These are phyloP conservation scores for Phaonia tiefii DNA, from an alignment of 2,888 invertebrate species.

Conservation along the genomic window DNA sequence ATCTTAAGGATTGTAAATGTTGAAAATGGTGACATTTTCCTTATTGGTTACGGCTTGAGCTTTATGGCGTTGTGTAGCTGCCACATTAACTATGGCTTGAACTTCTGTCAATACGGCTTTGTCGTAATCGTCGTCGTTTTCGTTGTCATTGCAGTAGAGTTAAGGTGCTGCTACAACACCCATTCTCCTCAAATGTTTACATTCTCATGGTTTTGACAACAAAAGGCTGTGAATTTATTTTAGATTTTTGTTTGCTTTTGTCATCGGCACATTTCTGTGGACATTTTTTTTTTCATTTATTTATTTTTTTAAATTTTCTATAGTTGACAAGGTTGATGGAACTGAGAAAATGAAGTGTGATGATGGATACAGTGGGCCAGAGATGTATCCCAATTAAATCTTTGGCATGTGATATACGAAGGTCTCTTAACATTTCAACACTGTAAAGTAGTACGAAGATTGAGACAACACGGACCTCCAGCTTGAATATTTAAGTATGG, in stretches of 20 bases:
- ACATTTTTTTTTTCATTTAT: too few relatives aligned
- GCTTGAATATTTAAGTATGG: too few relatives aligned
- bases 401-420: too few relatives aligned
- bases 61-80: constrained; percentile 21
- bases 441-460: too few relatives aligned
- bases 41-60: constrained; percentile 44
- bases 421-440: too few relatives aligned
- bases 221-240: constrained; percentile 34
- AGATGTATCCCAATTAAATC: too few relatives aligned
- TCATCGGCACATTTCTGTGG: too few relatives aligned
- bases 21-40: constrained; percentile 29
- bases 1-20: background rate
- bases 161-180: background rate
- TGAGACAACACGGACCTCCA: too few relatives aligned
- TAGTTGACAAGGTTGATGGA: constrained; percentile 25
- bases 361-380: background rate
- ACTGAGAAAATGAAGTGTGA: constrained; percentile 8
- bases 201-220: constrained; percentile 27
- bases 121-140: background rate
- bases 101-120: constrained; percentile 12
- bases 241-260: constrained; percentile 34
- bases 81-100: background rate
- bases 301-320: background rate
- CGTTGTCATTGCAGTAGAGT: too few relatives aligned
- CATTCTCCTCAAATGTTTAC: constrained; percentile 19